Base-by-base conservation (phyloP, 1,140 invertebrate species). In the Calephelis nemesis region DNA sequence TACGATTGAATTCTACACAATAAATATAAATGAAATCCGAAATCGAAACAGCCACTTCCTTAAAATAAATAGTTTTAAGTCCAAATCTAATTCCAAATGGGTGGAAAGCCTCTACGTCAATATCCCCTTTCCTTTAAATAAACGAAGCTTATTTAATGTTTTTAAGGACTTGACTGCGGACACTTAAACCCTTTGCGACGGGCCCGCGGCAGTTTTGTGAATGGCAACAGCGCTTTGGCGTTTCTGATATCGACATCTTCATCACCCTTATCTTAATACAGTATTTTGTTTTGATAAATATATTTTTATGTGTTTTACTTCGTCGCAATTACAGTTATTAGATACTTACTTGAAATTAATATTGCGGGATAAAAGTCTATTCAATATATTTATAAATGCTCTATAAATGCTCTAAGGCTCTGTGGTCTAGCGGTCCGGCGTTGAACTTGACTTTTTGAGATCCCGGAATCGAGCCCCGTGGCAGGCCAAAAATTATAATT, bases 91-190 rank as follows among this genome's bases (percentile, higher is more conserved):
- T 54, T 58, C 52, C 15, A 58, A 11, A 39, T 9, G 52, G 52
- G 8, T 15, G 5, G 15, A 52, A 52, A 52, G 13, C 50, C 50
- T 54, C 50, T 54, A 54, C 50, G 50, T 19, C n/a, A 54, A 54
- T 54, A 54, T 54, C 50, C 50, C 13, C 15, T 50, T n/a, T 13
- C 49, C 49, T 54, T 54, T 54, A 54, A 54, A 54, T 54, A 54
- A 54, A 54, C 50, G 50, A 54, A 54, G 50, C 50, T 54, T 54
- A 54, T 54, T 54, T 54, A 54, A 54, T 54, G 50, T 54, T 54
- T 54, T 54, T 54, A 54, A 54, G 50, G 50, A 54, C 19, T 19
- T 19, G 15, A 54, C 50, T 54, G 49, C 15, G 50, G 19, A 54
- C 50, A 54, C 50, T 54, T 54, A 54, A 54, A 19, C 50, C 50